Evolutionary conservation across 2,113 vertebrate species (phyloP), one percentile per base, ranked within the genome.

Genomic region (Aldabrachelys gigantea): DNA sequence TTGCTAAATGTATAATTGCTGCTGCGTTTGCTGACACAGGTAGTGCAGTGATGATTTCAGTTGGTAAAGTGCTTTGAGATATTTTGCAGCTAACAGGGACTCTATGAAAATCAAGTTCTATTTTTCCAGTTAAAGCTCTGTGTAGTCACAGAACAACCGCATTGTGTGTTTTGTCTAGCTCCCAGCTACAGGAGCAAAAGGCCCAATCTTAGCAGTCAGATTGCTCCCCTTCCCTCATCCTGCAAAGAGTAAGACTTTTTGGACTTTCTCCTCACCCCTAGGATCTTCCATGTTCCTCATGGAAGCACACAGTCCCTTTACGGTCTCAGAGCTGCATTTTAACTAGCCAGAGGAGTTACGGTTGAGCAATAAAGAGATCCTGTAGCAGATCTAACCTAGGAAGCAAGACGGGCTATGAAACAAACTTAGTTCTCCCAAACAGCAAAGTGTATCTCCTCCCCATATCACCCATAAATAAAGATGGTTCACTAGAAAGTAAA

Each of bases 51-150:
- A 53, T 22, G 81, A 89, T 90, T 88, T 90, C 82, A 72, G 91
- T 80, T 8, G 62, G n/a, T 89, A 93, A 87, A 82, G 27, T 0
- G 50, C 83, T 80, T 80, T 53, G 9, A 87, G 65, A 72, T 2
- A 35, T 54, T 89, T 11, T 89, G 89, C 89, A 89, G n/a, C 59
- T 85, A 86, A 82, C 52, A 95, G 80, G 56, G 85, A 80, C 78
- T 69, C 29, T 0, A 56, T 17, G 21, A n/a, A 49, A 90, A 95
- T 72, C 91, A 91, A 2, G 2, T 14, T 24, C 83, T 92, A 89
- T 52, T 53, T 0, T 47, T 85, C 76, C 84, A 88, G 62, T 69
- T 84, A 75, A 84, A 72, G 25, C 76, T 84, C 86, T 88, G n/a
- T 90, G 85, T 82, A 62, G 80, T 85, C n/a, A 44, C 10, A 89